Base-by-base conservation (phyloP, 2,113 vertebrate genomes). In the Prochilodus magdalenae region DNA sequence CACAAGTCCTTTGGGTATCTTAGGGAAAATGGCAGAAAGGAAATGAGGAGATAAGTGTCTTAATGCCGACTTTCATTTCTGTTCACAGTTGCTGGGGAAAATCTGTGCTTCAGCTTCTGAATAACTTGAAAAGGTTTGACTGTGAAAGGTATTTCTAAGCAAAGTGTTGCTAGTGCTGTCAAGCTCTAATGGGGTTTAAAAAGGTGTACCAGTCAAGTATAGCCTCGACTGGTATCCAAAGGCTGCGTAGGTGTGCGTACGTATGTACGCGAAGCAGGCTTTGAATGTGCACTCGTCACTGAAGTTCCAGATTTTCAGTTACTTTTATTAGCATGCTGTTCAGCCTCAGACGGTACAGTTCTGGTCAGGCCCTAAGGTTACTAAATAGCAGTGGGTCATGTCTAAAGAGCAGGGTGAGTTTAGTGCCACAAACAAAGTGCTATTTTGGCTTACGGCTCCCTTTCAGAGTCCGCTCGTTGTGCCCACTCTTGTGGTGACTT, bases 301-400 rank as follows among this genome's bases (percentile, higher is more conserved):
- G 29, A 33, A 30, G 29, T 1, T 18, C 22, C 49, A 51, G 44
- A 24, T 55, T 1, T 40, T 83, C 1, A 77, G 87, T 75, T 53
- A 76, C 79, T 90, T 86, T 82, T 90, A 88, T 90, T 87, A 80
- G 88, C 87, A 76, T 86, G 89, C 87, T 86, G 89, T 40, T 79
- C 71, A 75, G 81, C 44, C 85, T 88, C 86, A 84, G 86, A 86
- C 75, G 82, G 80, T 89, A 87, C 78, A n/a, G 86, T 85, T 79
- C 76, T 59, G 24, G 83, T 79, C 27, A 85, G 84, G 77, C 36
- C 66, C 77, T 85, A 2, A 12, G 79, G 84, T 87, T 65, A 66
- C 70, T 5, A 73, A 82, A 55, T 79, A 66, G 36, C 67, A 59
- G 60, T 81, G 76, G 77, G 85, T 76, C 20, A 79, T 87, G 83